Base-by-base conservation (phyloP, 1,140 invertebrate species). In the Gerris buenoi region DNA sequence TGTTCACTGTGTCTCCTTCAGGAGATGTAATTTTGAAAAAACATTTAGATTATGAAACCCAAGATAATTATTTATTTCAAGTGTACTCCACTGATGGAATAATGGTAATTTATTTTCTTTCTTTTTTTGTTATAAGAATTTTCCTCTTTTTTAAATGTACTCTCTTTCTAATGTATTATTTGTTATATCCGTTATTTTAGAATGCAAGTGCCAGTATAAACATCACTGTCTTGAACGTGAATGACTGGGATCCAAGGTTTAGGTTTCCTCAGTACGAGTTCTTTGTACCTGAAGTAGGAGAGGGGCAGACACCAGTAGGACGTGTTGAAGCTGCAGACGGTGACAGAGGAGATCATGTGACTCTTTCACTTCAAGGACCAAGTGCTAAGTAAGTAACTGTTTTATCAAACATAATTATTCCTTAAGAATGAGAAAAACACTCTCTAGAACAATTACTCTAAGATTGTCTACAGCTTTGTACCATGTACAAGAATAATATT, bases 161-260 rank as follows among this genome's bases (percentile, higher is more conserved):
- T 46, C 5, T 10, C 33, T 46, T 10, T 10, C 33, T 46, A 46
- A 46, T 46, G 18, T 46, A 10, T 46, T 46, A 10, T 5, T 46
- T 46, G 33, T 46, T 46, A 10, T 10, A 46, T 46, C 33, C 5
- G 5, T 46, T 46, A 18, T 46, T 81, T 1, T 79, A 92, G 88
- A 91, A 90, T 74, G 89, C 91, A 74, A 85, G 85, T 0, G 81
- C 86, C 1, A 79, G 79, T 46, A 81, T 95, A 0, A 89, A 90
- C 67, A 81, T 96, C 10, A 85, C 86, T 0, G 87, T 96, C 1
- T 79, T 90, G 70, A 89, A 95, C 76, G 88, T 93, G 0, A 96
- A 96, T 75, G 92, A 95, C 75, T 93, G 90, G 90, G 91, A 93
- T 76, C 93, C 93, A 1, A 81, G 90, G 29, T 95, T 96, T 79